A percentile compares a stretch with the other conserved stretches of the same genome.
phyloP scores from a whole-genome alignment of 2,888 invertebrate genomes.

The Drosophila subquinaria region DNA sequence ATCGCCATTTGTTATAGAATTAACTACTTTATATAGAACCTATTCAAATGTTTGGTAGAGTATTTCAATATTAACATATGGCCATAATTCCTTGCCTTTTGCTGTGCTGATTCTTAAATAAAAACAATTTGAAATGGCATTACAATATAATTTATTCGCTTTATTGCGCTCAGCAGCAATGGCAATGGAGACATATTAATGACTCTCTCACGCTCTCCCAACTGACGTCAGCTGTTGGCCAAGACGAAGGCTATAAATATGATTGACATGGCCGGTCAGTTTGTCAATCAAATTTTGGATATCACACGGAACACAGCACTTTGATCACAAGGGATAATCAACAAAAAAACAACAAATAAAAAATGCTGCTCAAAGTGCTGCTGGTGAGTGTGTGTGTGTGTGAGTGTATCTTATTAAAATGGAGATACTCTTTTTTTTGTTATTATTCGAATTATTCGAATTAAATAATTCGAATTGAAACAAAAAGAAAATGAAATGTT shows the following conservation, averaged over 20 bases:
- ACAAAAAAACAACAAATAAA: conserved; percentile 20
- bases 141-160: conserved; percentile 77
- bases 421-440: too few relatives aligned
- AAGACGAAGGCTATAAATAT: conserved; percentile 75
- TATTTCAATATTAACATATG: conserved; percentile 18
- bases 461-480: too few relatives aligned
- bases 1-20: too few relatives aligned
- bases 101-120: conserved; percentile 36
- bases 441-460: too few relatives aligned
- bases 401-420: background rate
- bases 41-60: conserved; percentile 15
- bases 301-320: conserved; percentile 31
- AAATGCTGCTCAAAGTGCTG: conserved; percentile 66
- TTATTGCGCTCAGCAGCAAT: conserved; percentile 51
- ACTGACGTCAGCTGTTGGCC: conserved; percentile 46
- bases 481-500: too few relatives aligned
- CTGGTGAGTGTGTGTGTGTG: conserved; percentile 57
- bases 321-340: background rate
- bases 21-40: background rate
- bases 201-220: conserved; percentile 60
- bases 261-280: conserved; percentile 66
- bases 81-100: conserved; percentile 11
- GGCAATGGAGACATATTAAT: conserved; percentile 64
- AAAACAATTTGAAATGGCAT: conserved; percentile 66
- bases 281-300: conserved; percentile 73